Conservation (phyloP, 2,888 invertebrate species). For the Trichacis sp. region DNA sequence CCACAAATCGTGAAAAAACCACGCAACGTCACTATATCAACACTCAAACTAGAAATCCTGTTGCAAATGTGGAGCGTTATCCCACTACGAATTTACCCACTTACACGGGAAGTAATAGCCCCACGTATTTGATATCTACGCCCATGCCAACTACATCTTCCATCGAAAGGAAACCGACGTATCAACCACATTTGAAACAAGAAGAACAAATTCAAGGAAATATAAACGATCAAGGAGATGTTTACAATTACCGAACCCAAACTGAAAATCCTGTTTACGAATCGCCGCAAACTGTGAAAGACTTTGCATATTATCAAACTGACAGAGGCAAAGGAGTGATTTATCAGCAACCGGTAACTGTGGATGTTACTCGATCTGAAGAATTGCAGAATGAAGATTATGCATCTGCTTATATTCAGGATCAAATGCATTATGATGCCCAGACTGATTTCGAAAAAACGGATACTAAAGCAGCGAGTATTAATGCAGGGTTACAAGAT, state of each 20-base stretch:
- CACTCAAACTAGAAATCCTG: background rate
- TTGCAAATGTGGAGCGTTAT: background rate
- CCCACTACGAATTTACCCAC: background rate
- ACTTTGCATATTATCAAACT: constrained; percentile 49
- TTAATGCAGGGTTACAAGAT: constrained; percentile 7
- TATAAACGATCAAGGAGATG: constrained; percentile 52
- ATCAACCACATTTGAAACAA: constrained; percentile 27
- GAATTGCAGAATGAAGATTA: constrained; percentile 45
- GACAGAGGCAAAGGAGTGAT: constrained; percentile 49
- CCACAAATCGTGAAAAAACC: background rate
- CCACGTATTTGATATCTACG: background rate
- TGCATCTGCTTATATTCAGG: constrained; percentile 46
- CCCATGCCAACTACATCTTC: background rate
- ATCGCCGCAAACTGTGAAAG: constrained; percentile 44
- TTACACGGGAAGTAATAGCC: background rate
- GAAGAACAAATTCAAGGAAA: constrained; percentile 33
- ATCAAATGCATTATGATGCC: constrained; percentile 28
- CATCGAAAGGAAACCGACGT: constrained; percentile 15
- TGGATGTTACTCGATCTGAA: constrained; percentile 43
- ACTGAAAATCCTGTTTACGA: constrained; percentile 32
- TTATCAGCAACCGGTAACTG: constrained; percentile 44
- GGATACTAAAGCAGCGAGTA: constrained; percentile 13
- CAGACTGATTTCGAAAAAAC: constrained; percentile 35
- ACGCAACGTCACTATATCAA: background rate
- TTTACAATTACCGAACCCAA: constrained; percentile 58